Percentiles rank a stretch among this genome's conserved stretches.
Conservation (phyloP, 2,888 invertebrate species). For the Entomobrya proxima region DNA sequence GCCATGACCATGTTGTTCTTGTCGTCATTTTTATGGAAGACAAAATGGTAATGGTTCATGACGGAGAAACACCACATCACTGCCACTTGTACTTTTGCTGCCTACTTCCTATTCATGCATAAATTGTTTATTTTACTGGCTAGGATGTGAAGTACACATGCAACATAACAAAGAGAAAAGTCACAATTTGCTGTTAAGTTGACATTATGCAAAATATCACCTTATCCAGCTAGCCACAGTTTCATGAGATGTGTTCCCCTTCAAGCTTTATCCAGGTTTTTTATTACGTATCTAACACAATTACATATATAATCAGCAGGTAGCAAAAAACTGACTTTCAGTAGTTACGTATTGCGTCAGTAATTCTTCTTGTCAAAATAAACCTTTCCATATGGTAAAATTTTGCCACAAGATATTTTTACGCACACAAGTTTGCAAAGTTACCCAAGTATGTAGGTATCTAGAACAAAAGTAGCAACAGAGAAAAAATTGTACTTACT, state of each 20-base stretch:
- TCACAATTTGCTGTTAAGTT: not conserved
- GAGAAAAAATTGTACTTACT: too few relatives aligned
- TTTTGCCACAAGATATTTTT: not conserved
- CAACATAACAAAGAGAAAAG: not conserved
- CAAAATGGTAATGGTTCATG: slow-evolving; percentile 20
- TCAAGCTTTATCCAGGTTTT: not conserved
- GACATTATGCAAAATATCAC: not conserved
- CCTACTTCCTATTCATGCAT: slow-evolving; percentile 8
- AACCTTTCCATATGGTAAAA: not conserved
- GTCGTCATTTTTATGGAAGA: slow-evolving; percentile 16
- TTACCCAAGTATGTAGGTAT: too few relatives aligned
- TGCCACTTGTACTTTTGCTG: not conserved
- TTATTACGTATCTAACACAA: slow-evolving; percentile 5
- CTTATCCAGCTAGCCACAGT: not conserved
- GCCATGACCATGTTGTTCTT: too few relatives aligned
- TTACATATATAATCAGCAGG: slow-evolving; percentile 1
- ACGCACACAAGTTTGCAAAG: not conserved
- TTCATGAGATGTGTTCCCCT: not conserved
- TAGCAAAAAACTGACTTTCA: too few relatives aligned
- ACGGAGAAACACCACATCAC: not conserved
- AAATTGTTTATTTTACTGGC: slow-evolving; percentile 23
- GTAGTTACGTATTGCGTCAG: not conserved
- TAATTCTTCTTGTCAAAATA: not conserved
- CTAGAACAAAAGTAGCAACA: too few relatives aligned
- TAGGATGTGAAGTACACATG: not conserved